Percentiles rank a stretch among this genome's conserved stretches.
These are phyloP conservation scores for Muricea muricata DNA, from an alignment of 92 coral and sea anemone species.

Conservation along the genomic window DNA sequence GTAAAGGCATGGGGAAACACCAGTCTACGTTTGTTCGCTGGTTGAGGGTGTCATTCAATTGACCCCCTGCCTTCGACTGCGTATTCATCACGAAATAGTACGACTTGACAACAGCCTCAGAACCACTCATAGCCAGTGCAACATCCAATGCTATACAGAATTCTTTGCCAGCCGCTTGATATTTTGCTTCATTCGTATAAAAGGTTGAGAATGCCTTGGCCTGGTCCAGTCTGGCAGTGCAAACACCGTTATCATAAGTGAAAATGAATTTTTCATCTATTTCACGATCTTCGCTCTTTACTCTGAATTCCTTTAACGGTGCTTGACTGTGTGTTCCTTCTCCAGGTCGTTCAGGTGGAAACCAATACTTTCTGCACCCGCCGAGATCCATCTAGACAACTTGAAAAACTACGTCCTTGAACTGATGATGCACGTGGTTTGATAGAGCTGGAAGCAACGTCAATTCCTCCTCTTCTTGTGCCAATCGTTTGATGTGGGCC, in stretches of 20 bases:
- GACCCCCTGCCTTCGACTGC: constrained; percentile 18
- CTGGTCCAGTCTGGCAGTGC: constrained; percentile 44
- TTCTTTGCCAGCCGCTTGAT: constrained; percentile 37
- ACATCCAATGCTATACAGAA: constrained; percentile 26
- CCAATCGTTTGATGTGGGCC: constrained; percentile 41
- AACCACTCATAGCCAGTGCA: constrained; percentile 41
- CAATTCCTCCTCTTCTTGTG: too few species aligned
- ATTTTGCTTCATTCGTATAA: constrained; percentile 37
- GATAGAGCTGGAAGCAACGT: constrained; percentile 42
- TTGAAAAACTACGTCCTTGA: constrained; percentile 39
- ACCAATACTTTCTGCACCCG: constrained; percentile 36
- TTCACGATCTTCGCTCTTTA: constrained; percentile 19
- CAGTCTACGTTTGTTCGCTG: constrained; percentile 43
- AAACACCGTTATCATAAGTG: constrained; percentile 28
- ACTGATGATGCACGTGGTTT: constrained; percentile 15
- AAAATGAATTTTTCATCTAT: constrained; percentile 36
- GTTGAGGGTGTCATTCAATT: constrained; percentile 13
- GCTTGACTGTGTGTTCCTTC: constrained; percentile 42
- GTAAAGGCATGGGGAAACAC: constrained; percentile 54
- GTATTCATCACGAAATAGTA: constrained; percentile 28
- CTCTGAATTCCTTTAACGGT: constrained; percentile 29
- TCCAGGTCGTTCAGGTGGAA: constrained; percentile 12
- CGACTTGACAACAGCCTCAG: constrained; percentile 36
- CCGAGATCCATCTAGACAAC: constrained; percentile 36
- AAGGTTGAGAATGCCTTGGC: constrained; percentile 45